Evolutionary conservation across 2,797 vertebrate genomes (phyloP).

Genomic region (Loris lydekkerianus): DNA sequence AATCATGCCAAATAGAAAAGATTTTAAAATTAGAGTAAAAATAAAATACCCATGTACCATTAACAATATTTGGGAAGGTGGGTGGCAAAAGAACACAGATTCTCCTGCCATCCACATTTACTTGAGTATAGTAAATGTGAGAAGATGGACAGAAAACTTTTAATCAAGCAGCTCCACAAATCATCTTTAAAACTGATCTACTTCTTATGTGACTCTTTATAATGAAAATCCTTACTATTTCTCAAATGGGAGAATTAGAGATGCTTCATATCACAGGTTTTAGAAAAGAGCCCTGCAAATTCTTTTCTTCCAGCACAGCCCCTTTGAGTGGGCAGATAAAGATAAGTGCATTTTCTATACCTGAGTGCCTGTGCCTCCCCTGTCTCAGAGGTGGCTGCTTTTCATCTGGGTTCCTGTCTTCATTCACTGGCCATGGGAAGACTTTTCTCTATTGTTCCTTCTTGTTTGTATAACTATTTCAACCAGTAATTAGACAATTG

Average conservation of each 20-base stretch:
- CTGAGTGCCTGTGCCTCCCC: background rate
- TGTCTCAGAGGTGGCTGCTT: slow-evolving; percentile 2
- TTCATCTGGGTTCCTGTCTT: slow-evolving; percentile 50
- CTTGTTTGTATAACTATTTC: background rate
- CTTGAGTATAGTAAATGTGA: background rate
- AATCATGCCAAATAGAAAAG: background rate
- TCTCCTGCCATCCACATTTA: background rate
- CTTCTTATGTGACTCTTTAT: background rate
- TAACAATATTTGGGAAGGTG: background rate
- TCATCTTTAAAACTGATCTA: background rate
- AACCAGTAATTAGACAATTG: background rate
- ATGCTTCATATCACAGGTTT: background rate
- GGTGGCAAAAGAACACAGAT: background rate
- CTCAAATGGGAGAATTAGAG: background rate
- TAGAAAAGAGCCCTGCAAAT: slow-evolving; percentile 11
- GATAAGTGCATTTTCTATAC: background rate
- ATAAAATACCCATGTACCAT: slow-evolving; percentile 2
- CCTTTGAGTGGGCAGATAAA: background rate
- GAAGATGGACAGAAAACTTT: background rate
- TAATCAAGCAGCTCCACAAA: background rate
- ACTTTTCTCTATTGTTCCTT: background rate
- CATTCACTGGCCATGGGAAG: background rate
- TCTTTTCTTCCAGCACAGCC: slow-evolving; percentile 43
- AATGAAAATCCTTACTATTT: background rate
- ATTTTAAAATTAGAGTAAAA: background rate